Evolutionary conservation across 1,140 invertebrate genomes (phyloP).

Genomic region (Trachymyrmex septentrionalis): DNA sequence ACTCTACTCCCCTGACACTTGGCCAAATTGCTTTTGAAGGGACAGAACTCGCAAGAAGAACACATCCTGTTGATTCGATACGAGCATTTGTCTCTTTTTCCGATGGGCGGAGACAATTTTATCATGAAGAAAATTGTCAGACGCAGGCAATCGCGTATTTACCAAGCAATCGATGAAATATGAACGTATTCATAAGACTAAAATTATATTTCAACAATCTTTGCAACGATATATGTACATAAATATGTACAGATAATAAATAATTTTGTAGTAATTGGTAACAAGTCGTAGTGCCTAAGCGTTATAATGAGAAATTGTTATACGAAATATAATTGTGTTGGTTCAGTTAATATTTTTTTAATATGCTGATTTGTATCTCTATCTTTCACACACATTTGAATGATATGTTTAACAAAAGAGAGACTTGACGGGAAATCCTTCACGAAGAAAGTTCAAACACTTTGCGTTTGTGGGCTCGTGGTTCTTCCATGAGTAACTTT

Average conservation of each 20-base stretch:
- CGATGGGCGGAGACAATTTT: slow-evolving; percentile 34
- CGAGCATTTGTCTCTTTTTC: slow-evolving; percentile 23
- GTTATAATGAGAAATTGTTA: background rate
- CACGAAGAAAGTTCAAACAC: slow-evolving; percentile 54
- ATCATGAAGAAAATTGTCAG: slow-evolving; percentile 36
- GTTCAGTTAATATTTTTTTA: background rate
- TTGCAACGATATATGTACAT: background rate
- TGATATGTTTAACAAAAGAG: slow-evolving; percentile 1
- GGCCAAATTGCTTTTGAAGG: slow-evolving; percentile 58
- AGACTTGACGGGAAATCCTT: slow-evolving; percentile 46
- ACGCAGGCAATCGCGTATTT: background rate
- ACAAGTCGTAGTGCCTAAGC: too few relatives aligned
- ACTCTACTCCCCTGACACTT: slow-evolving; percentile 50
- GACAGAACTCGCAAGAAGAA: slow-evolving; percentile 27
- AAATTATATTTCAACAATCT: background rate
- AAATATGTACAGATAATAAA: background rate
- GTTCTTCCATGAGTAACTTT: slow-evolving; percentile 61
- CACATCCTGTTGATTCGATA: slow-evolving; percentile 41
- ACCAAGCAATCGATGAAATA: slow-evolving; percentile 18
- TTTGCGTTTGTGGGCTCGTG: slow-evolving; percentile 56
- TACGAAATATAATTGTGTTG: background rate
- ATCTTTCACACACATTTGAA: background rate
- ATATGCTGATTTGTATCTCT: background rate
- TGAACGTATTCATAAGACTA: background rate
- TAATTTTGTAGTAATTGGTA: background rate